Conservation (phyloP, 2,888 invertebrate species). For the Clivina fossor region DNA sequence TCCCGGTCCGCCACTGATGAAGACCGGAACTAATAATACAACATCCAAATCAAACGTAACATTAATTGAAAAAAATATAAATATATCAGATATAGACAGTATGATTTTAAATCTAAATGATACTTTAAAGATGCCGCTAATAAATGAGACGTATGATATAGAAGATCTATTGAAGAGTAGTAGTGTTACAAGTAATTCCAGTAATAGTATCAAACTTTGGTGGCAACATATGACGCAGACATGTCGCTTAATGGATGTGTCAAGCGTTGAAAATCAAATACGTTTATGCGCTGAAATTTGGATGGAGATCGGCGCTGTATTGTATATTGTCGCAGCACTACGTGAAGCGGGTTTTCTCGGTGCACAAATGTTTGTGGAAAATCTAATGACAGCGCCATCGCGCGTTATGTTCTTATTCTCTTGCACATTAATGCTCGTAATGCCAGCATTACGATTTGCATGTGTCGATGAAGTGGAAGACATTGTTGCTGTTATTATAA, state of each 20-base stretch:
- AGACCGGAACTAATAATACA: slow-evolving; percentile 46
- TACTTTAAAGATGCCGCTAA: neutral
- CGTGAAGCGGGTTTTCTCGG: slow-evolving; percentile 91
- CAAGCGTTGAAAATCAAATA: slow-evolving; percentile 62
- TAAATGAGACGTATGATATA: slow-evolving; percentile 18
- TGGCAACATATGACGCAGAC: slow-evolving; percentile 73
- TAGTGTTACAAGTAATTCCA: neutral
- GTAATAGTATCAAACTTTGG: slow-evolving; percentile 60
- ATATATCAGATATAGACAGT: slow-evolving; percentile 6
- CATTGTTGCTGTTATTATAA: slow-evolving; percentile 86
- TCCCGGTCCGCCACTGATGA: slow-evolving; percentile 69
- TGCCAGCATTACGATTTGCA: slow-evolving; percentile 81
- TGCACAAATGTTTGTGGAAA: slow-evolving; percentile 91
- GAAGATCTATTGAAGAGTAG: neutral
- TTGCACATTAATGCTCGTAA: slow-evolving; percentile 81
- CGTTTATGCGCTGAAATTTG: slow-evolving; percentile 77
- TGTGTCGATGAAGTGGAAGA: slow-evolving; percentile 90
- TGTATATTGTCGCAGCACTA: slow-evolving; percentile 81
- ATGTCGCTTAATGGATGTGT: slow-evolving; percentile 69
- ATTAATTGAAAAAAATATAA: slow-evolving; percentile 1
- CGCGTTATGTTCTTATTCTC: slow-evolving; percentile 94
- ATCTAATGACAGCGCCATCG: slow-evolving; percentile 85
- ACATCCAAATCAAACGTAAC: slow-evolving; percentile 10
- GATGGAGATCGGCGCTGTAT: slow-evolving; percentile 78
- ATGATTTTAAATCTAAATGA: slow-evolving; percentile 5